These are phyloP conservation scores for Arctocebus calabarensis DNA, from an alignment of 2,797 vertebrate species.

Conservation along the genomic window DNA sequence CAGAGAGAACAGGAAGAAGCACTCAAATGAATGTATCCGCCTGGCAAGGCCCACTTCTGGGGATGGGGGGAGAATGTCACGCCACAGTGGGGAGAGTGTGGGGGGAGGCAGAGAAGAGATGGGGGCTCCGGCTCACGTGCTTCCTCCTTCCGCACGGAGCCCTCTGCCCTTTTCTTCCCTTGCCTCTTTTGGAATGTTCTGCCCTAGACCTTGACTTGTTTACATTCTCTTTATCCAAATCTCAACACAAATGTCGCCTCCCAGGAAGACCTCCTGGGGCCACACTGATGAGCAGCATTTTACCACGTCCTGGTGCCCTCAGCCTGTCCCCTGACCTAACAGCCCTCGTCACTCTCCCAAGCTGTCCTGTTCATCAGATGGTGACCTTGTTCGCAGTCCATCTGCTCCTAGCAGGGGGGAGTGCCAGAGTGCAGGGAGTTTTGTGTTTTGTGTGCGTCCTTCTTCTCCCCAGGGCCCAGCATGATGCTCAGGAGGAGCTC, in stretches of 20 bases:
- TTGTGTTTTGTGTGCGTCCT: not conserved
- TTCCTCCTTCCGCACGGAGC: not conserved
- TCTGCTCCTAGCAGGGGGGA: not conserved
- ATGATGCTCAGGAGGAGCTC: not conserved
- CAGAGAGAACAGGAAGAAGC: not conserved
- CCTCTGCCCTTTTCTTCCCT: not conserved
- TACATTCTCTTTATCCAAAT: not conserved
- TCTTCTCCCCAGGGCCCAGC: not conserved
- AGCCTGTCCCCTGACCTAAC: not conserved
- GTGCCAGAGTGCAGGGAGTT: not conserved
- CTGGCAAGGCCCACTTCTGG: not conserved
- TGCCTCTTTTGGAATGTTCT: not conserved
- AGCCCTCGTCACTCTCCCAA: fast-evolving
- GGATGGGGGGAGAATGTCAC: not conserved
- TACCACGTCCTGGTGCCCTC: fast-evolving
- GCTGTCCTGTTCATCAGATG: not conserved
- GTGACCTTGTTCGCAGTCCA: not conserved
- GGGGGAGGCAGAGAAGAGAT: no score
- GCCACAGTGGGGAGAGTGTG: fast-evolving
- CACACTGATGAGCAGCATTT: no score
- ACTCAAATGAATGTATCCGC: fast-evolving
- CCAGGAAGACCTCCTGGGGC: not conserved
- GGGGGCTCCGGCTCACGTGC: no score
- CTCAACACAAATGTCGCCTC: not conserved
- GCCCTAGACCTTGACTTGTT: not conserved